Evolutionary conservation across 2,797 vertebrate species (phyloP).

Genomic region (Artibeus jamaicensis): DNA sequence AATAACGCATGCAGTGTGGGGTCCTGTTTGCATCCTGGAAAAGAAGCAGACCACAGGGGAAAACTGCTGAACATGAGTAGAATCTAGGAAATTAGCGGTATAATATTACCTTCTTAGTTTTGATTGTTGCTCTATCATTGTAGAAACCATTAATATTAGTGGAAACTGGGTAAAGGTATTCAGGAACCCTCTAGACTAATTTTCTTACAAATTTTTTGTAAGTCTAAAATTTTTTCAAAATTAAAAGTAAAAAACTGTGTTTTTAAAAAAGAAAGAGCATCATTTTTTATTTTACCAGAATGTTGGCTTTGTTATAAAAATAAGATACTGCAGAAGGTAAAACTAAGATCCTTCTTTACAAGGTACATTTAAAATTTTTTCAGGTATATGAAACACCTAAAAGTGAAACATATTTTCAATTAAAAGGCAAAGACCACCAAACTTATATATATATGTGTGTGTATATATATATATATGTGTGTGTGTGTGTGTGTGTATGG

Average conservation of each 20-base stretch:
- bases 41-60: not conserved
- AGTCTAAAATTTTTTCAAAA: conserved; percentile 26
- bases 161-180: not conserved
- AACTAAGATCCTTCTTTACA: not conserved
- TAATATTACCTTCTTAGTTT: not conserved
- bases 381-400: not conserved
- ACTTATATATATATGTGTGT: not conserved
- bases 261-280: not conserved
- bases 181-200: not conserved
- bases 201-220: not conserved
- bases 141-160: not conserved
- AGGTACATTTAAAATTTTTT: not conserved
- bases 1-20: not conserved
- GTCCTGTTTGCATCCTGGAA: not conserved
- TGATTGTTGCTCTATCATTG: not conserved
- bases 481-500: too few species aligned
- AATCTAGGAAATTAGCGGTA: not conserved
- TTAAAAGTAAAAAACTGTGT: not conserved
- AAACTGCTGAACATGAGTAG: not conserved
- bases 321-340: not conserved
- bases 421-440: not conserved
- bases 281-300: not conserved
- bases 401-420: conserved; percentile 29
- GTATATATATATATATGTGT: too few species aligned
- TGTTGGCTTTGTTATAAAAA: not conserved